A percentile compares a stretch with the other conserved stretches of the same genome.
Conservation (phyloP, 1,140 invertebrate genomes). For the Lepeophtheirus salmonis region DNA sequence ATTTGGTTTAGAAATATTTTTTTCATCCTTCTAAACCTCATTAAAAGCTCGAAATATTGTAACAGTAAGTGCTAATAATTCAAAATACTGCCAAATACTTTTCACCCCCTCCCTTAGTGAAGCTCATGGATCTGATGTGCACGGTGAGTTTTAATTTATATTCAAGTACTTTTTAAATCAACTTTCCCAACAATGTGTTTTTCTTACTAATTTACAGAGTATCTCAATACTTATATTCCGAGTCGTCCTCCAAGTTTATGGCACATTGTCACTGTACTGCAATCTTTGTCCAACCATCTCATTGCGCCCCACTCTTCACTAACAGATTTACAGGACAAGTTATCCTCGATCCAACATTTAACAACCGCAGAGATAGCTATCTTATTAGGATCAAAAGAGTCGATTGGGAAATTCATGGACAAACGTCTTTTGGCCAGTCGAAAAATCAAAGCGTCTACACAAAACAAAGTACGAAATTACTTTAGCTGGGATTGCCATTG, state of each 20-base stretch:
- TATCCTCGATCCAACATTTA: background rate
- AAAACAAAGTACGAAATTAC: conserved; percentile 10
- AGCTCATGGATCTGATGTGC: background rate
- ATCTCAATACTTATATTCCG: background rate
- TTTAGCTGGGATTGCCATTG: conserved; percentile 2
- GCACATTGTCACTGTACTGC: background rate
- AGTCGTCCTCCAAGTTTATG: conserved; percentile 1
- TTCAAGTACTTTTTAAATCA: too few relatives aligned
- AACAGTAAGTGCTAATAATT: background rate
- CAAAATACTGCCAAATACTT: conserved; percentile 6
- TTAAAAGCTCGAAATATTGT: conserved; percentile 3
- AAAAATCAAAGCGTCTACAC: background rate
- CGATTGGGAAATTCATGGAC: background rate
- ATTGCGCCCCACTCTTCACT: background rate
- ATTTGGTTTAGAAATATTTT: too few relatives aligned
- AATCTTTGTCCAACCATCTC: background rate
- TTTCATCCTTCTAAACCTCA: too few relatives aligned
- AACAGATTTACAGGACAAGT: background rate
- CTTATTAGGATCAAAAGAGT: background rate
- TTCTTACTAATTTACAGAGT: conserved; percentile 3
- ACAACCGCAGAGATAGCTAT: background rate
- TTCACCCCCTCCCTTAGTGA: conserved; percentile 5
- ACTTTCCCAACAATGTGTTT: too few relatives aligned
- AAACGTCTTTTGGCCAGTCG: background rate
- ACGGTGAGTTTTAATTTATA: background rate